A percentile compares a stretch with the other conserved stretches of the same genome.
Conservation (phyloP, 2,113 vertebrate species). For the Loxodonta africana region DNA sequence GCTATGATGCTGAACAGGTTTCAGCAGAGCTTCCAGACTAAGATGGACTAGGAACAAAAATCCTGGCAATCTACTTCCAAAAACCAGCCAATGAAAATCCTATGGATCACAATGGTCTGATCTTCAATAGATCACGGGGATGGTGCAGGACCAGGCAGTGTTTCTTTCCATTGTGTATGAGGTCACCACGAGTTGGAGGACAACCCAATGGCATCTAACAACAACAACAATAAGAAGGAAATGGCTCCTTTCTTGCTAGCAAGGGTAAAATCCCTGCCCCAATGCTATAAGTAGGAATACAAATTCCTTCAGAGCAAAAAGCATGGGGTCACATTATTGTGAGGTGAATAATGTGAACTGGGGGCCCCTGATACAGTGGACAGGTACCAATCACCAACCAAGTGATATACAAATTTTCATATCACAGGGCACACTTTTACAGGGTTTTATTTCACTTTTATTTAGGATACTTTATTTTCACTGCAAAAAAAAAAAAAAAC, state of each 20-base stretch:
- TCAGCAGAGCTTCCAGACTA: not conserved
- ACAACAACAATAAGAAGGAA: not conserved
- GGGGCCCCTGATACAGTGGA: not conserved
- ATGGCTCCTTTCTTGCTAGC: not conserved
- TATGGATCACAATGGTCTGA: not conserved
- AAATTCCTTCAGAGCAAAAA: not conserved
- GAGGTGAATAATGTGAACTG: not conserved
- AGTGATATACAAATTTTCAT: not conserved
- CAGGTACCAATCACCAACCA: not conserved
- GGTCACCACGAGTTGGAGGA: not conserved
- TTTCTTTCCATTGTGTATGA: not conserved
- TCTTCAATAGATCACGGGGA: not conserved
- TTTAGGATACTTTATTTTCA: slow-evolving; percentile 6
- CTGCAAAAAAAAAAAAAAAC: not conserved
- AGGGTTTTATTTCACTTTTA: not conserved
- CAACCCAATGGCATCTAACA: not conserved
- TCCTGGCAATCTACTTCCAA: not conserved
- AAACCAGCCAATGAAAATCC: not conserved
- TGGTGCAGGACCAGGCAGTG: not conserved
- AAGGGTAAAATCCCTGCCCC: not conserved
- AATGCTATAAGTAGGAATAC: not conserved
- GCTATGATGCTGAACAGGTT: not conserved
- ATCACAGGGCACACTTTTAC: not conserved
- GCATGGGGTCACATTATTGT: not conserved
- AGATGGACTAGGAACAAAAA: not conserved